Evolutionary conservation across 2,888 invertebrate species (phyloP), one percentile per base, ranked within the genome.

Genomic region (Dasypolia templi): DNA sequence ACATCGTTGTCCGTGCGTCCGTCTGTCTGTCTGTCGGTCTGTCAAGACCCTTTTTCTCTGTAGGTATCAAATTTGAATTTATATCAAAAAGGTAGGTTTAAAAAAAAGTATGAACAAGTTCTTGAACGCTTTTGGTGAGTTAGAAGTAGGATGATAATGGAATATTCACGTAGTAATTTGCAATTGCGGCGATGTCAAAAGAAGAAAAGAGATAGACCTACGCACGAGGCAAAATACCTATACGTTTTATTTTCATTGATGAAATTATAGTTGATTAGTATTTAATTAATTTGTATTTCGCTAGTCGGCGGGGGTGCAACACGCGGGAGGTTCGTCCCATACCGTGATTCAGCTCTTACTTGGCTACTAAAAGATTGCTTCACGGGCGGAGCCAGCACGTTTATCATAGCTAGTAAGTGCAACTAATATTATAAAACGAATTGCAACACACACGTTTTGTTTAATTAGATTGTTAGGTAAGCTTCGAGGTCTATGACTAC

Each of bases 311-410:
- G 92, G 3, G 93, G 93, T 26, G 81, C 85, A 29, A 91, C 91
- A 3, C 92, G 94, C 22, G 91, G 93, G 3, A 90, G 97, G 87
- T 98, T 98, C 92, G 97, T 98, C 49, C 98, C 98, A 4, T 98
- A 98, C 92, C 96, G 98, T 81, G 98, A 98, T 92, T 98, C 98
- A 0, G 97, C 98, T 32, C 96, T 98, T 77, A 98, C 98, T 82
- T 98, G 98, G 98, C 96, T 98, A 17, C 95, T 98, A 44, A 98
- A 98, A 91, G 98, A 98, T 91, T 98, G 98, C 84, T 97, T 98
- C 62, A 98, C 98, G 53, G 98, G 98, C 84, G 98, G 98, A 89
- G 97, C 98, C 58, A 97, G 97, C 87, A 98, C 98, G 59, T 97
- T 98, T 89, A 97, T 98, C 96, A 97, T 98, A 86, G 98, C 98